Evolutionary conservation across 2,113 vertebrate species (phyloP).

Genomic region (Hemiprocne comata): DNA sequence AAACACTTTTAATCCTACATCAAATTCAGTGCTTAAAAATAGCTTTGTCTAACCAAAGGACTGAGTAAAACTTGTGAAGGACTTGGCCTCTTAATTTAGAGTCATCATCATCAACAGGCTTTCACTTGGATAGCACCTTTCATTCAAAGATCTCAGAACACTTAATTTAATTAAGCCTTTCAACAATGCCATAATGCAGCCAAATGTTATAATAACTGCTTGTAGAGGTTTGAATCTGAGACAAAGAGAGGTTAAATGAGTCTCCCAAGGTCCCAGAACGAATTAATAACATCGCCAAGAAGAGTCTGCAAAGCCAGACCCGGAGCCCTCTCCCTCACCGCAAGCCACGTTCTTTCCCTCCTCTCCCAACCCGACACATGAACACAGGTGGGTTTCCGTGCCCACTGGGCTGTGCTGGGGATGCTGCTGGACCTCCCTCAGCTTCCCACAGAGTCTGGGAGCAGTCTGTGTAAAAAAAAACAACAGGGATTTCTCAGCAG

Average conservation of each 20-base stretch:
- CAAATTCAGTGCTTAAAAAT: conserved; percentile 27
- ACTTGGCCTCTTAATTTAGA: conserved; percentile 28
- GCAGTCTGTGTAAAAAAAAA: not conserved
- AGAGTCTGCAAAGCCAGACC: conserved; percentile 9
- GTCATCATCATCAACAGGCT: conserved; percentile 54
- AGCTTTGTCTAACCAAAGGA: conserved; percentile 1
- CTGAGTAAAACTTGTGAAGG: conserved; percentile 24
- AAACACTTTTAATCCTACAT: not conserved
- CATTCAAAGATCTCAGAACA: conserved; percentile 58
- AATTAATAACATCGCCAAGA: conserved; percentile 56
- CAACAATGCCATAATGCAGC: conserved; percentile 60
- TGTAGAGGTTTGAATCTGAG: conserved; percentile 66
- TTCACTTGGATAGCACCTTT: conserved; percentile 68
- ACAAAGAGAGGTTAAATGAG: conserved; percentile 68
- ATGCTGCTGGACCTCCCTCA: not conserved
- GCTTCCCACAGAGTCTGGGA: not conserved
- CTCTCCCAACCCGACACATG: not conserved
- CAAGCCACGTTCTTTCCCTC: not conserved
- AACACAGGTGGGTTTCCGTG: not conserved
- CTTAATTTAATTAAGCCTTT: conserved; percentile 72
- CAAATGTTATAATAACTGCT: conserved; percentile 68
- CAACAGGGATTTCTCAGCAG: not conserved
- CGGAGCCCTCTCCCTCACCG: not conserved
- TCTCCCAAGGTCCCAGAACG: conserved; percentile 57
- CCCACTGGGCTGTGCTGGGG: not conserved